Base-by-base conservation (phyloP, 2,888 invertebrate species). In the Drosophila gaucha region DNA sequence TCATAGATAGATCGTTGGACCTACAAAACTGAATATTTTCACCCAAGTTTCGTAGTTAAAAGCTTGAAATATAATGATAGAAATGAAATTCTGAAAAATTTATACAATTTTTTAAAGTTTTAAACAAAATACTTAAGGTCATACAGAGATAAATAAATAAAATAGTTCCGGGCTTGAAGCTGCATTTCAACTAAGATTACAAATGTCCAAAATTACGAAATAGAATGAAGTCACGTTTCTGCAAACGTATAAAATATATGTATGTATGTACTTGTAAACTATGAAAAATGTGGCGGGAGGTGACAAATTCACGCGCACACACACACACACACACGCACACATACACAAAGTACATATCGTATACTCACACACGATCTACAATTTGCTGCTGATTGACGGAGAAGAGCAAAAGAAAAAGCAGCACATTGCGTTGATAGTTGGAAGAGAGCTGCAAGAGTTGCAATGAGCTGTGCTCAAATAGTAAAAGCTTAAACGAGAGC, bases 141-240 rank as follows among this genome's bases (percentile, higher is more conserved):
- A 24, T 41, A 24, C 24, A 24, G 5, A 24, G 10, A 41, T 24
- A 6, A 24, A 10, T 26, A 14, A 41, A 10, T 14, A 22, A 41
- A 14, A 24, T 24, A 2, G 9, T 24, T 24, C 41, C 24, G 24
- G 14, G 10, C 41, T 41, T n/a, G n/a, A 9, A 10, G 41, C 24
- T 16, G 41, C n/a, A n/a, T n/a, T n/a, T n/a, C n/a, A n/a, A n/a
- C n/a, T n/a, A n/a, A 14, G 24, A 41, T 41, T 14, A 16, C 44
- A 18, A 44, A 20, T 31, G n/a, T 31, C 9, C 1, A 16, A 38
- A 30, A 26, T 6, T 20, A 9, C 20, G 6, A 36, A 55, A 35
- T 22, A 35, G 28, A 31, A 31, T n/a, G 14, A 44, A 31, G 49
- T 49, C 67, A 66, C 67, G 60, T 58, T 60, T 58, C 26, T 20